Base-by-base conservation (phyloP, 1,140 invertebrate species). In the Drosophila santomea region DNA sequence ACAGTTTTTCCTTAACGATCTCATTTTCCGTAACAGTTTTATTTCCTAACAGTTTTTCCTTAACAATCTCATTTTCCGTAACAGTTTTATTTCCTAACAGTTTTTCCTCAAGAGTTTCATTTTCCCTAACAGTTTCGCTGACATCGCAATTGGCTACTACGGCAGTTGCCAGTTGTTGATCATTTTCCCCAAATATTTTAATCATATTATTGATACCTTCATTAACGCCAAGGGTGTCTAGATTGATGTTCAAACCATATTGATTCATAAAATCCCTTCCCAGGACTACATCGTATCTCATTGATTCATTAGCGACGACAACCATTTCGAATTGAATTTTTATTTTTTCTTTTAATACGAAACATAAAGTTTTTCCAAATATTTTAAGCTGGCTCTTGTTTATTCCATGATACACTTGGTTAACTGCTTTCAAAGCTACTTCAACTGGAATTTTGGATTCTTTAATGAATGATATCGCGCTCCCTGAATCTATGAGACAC, bases 301-400 rank as follows among this genome's bases (percentile, higher is more conserved):
- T 73, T 7, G 69, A 73, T 17, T 73, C 54, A 47, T 45, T 20
- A 17, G 36, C 32, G 6, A 72, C 52, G 0, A 67, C 25, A 4
- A 50, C 23, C 10, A 57, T 47, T 1, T 48, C n/a, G 38, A 57
- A 48, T 25, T 57, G 6, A 28, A 57, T 56, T 11, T 20, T 20
- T 20, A 1, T 20, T 20, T 20, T 20, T 20, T 20, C 20, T 20
- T 20, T 20, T 20, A 20, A 20, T 20, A 20, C 20, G 20, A 20
- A 20, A 20, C 20, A 20, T 20, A 20, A 20, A 20, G 20, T 20
- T 20, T 20, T 20, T 20, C 20, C 20, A 20, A 20, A 20, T 20
- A 20, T 20, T 20, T 20, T 20, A 20, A 20, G 20, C 20, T 20
- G 20, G 20, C 20, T 20, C 20, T 20, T 20, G 20, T 20, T 20